Evolutionary conservation across 2,888 invertebrate genomes (phyloP).

Genomic region (Scelioninae gen. 1): DNA sequence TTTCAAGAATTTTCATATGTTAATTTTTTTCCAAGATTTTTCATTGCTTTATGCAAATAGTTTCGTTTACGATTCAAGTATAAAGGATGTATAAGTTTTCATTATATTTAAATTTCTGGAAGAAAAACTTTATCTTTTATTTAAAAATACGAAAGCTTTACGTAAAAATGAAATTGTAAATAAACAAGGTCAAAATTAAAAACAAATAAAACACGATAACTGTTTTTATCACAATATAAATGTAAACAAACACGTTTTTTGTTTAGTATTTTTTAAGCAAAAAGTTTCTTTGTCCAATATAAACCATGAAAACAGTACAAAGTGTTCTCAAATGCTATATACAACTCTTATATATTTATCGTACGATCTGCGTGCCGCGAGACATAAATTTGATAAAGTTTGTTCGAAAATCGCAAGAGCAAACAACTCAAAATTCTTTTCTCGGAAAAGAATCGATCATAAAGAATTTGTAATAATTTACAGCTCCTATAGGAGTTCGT

Average conservation of each 20-base stretch:
- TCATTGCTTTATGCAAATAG: background rate
- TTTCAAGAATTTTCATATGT: background rate
- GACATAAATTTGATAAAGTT: constrained; percentile 42
- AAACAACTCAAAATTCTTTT: too few species aligned
- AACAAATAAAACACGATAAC: too few species aligned
- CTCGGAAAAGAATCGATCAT: constrained; percentile 38
- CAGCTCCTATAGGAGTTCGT: constrained; percentile 53
- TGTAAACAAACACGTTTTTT: too few species aligned
- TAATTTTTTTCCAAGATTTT: background rate
- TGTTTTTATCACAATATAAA: too few species aligned
- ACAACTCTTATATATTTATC: constrained; percentile 1
- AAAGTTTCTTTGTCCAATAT: background rate
- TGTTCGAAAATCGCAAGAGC: constrained; percentile 35
- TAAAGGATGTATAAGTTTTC: too few species aligned
- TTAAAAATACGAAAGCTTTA: too few species aligned
- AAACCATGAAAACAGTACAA: background rate
- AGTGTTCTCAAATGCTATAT: background rate
- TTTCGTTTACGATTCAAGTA: too few species aligned
- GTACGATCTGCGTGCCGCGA: constrained; percentile 3
- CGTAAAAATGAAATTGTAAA: too few species aligned
- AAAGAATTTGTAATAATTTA: constrained; percentile 58
- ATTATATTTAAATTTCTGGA: too few species aligned
- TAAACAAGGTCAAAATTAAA: too few species aligned
- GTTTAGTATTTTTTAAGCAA: too few species aligned
- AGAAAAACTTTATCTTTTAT: too few species aligned